Conservation (phyloP, 2,797 vertebrate species). For the Danio jaintianensis region DNA sequence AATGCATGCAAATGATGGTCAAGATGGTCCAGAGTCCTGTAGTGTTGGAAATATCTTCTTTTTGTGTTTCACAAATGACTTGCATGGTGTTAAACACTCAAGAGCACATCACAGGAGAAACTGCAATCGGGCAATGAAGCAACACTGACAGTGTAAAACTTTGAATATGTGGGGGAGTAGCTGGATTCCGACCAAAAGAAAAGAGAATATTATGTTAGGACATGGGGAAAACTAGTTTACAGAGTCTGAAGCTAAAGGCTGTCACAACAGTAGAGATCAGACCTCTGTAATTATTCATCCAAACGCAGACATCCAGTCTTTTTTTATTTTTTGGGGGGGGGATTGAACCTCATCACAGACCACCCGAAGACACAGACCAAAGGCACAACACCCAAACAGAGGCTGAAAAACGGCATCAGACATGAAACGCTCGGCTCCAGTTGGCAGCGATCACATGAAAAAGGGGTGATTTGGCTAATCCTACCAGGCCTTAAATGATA, state of each 20-base stretch:
- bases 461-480: slow-evolving; percentile 41
- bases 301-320: slow-evolving; percentile 21
- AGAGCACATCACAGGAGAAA: background rate
- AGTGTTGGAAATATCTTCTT: background rate
- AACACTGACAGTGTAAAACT: background rate
- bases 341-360: slow-evolving; percentile 28
- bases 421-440: slow-evolving; percentile 35
- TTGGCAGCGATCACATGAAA: slow-evolving; percentile 40
- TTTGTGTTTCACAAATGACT: background rate
- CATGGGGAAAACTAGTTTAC: background rate
- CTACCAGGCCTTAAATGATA: slow-evolving; percentile 45
- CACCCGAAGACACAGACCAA: slow-evolving; percentile 35
- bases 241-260: background rate
- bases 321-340: background rate
- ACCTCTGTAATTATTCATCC: slow-evolving; percentile 33
- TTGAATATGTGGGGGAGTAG: background rate
- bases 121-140: background rate
- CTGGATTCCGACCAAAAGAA: background rate
- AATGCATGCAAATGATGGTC: background rate
- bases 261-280: background rate
- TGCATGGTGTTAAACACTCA: background rate
- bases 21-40: background rate
- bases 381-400: slow-evolving; percentile 2
- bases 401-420: slow-evolving; percentile 4
- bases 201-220: background rate